Base-by-base conservation (phyloP, 1,140 invertebrate species). In the Polypedilum vanderplanki region DNA sequence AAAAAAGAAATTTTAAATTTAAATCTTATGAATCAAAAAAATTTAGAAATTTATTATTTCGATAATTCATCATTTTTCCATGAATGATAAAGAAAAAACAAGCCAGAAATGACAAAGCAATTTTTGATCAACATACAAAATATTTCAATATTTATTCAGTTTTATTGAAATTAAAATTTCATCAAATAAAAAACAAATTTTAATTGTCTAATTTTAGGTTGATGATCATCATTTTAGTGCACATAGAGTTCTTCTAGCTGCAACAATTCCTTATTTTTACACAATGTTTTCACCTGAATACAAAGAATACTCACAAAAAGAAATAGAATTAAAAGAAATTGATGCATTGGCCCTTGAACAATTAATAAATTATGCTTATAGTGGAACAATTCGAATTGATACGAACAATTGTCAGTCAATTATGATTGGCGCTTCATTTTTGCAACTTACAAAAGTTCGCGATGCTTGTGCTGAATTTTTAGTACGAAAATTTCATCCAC, bases 251-350 rank as follows among this genome's bases (percentile, higher is more conserved):
- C 91, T 97, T 20, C 83, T 97, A 57, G 92, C 93, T 18, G 90
- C 93, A 5, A 93, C 91, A 18, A 93, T 96, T 80, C 94, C 94
- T 10, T 97, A 96, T 82, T 97, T 96, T 82, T 88, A 94, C 84
- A 93, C 91, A 15, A 96, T 97, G 94, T 96, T 97, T 82, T 91
- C 91, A 15, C 89, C 92, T 83, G 92, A 95, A 80, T 94, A 96
- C 92, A 86, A 90, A 0, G 94, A 96, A 83, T 90, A 90, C 77
- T 90, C 91, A 77, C 90, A 93, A 79, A 89, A 89, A 79, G 92
- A 94, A 80, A 93, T 96, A 67, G 90, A 87, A 74, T 90, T 96
- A 81, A 88, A 92, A 80, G 91, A 90, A 78, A 90, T 94, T 78
- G 93, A 95, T 79, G 86, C 91, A 78, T 93, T 91, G 79, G 92